Base-by-base conservation (phyloP, 1,140 invertebrate genomes). In the Cotesia chilonis region DNA sequence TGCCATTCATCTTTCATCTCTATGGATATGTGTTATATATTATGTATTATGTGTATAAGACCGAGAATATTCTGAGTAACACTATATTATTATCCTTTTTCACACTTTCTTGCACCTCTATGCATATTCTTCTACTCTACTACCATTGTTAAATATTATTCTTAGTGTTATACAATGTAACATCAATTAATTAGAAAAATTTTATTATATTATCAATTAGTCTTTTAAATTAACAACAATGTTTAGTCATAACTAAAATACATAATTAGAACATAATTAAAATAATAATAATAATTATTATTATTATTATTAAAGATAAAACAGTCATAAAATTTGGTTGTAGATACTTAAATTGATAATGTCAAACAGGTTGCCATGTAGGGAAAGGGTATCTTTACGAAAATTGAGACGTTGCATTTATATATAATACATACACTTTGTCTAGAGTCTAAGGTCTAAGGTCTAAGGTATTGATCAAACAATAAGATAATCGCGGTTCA, bases 71-170 rank as follows among this genome's bases (percentile, higher is more conserved):
- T 47, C 6, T 72, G 72, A 78, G 84, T 85, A 87, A 86, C 84
- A 84, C 81, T 85, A 87, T 87, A 87, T 87, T 85, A 85, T 87
- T 85, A 85, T 85, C 84, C 83, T 82, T 83, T 85, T 87, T 87
- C 85, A 86, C 85, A 87, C 85, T 82, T 87, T 79, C 74, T 69
- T 84, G 82, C 78, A 78, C 79, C 74, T 82, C 80, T 28, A 28
- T 28, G 28, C 28, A 28, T 28, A 28, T 28, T 28, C 28, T 3
- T 28, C 2, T 28, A 28, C 28, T 28, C 28, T 28, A 28, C 28
- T 28, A 28, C 28, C 28, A 28, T 28, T 28, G 28, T 28, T 28
- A 28, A 28, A 28, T 28, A 28, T 28, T 28, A 28, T 28, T 28
- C 28, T 28, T 28, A 28, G 28, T 3, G 28, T 28, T 28, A 28